Base-by-base conservation (phyloP, 92 coral and sea anemone genomes). In the Bergia puertoricense region DNA sequence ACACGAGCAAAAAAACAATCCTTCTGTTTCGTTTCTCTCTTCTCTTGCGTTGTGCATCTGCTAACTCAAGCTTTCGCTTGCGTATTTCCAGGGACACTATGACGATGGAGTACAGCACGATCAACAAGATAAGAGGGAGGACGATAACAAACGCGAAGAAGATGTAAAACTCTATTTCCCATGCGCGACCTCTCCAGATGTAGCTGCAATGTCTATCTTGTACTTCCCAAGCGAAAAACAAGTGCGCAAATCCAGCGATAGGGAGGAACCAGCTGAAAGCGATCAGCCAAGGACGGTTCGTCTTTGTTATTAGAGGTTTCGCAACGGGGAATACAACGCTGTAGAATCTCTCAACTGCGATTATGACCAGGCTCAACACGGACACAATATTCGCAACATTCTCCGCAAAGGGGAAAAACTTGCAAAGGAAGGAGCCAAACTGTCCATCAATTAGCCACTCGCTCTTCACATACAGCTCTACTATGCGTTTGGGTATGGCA, bases 401-500 rank as follows among this genome's bases (percentile, higher is more conserved):
- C 23, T 84, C 87, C 48, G 68, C 77, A 44, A 84, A 84, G 62
- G 87, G 87, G 74, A 84, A 51, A 68, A 84, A 68, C 78, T 84
- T 84, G 48, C 87, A 84, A n/a, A 84, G 87, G 66, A 84, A 84
- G 45, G 87, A 84, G 16, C 87, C 87, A 14, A 84, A 69, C 18
- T 36, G 16, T 40, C 87, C 87, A 18, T 40, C 87, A 36, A 84
- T 71, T 4, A 84, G 46, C 87, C 87, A 84, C 56, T 4, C 71
- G n/a, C 78, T 50, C 46, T 46, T 7, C 46, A 71, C 1, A 39
- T 23, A 69, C 18, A 84, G 66, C 77, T 84, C 78, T 50, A 66
- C 56, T 23, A 84, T 48, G 8, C 67, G 87, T 45, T 84, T 84
- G 5, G 87, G 87, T 36, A 46, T 84, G 6, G 79, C 79, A 68